These are phyloP conservation scores for Phymanthus crucifer DNA, from an alignment of 92 coral and sea anemone species.

Conservation along the genomic window DNA sequence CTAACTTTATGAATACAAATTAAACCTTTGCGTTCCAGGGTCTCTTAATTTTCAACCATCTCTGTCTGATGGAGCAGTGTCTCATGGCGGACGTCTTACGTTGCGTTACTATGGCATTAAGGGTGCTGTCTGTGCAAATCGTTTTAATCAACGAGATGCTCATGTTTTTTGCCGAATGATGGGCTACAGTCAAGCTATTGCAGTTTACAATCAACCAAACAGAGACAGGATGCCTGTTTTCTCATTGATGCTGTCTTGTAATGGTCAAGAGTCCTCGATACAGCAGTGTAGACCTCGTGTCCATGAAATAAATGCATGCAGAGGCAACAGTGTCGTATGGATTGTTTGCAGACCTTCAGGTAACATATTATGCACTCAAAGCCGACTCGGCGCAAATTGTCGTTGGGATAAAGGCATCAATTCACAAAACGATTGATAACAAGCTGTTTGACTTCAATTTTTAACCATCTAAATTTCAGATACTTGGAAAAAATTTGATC, in stretches of 20 bases:
- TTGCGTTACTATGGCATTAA: background rate
- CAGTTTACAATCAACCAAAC: background rate
- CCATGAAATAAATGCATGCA: no score
- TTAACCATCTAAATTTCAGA: no score
- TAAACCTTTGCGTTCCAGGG: background rate
- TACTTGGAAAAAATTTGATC: no score
- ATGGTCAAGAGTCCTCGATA: background rate
- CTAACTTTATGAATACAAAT: no score
- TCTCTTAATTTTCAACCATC: background rate
- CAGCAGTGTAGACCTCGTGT: background rate
- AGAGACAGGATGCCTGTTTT: background rate
- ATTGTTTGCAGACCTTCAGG: no score
- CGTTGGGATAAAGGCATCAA: no score
- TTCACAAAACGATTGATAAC: no score
- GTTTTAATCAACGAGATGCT: background rate
- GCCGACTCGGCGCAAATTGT: no score
- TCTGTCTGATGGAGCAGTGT: no score
- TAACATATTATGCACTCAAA: no score
- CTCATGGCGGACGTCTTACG: background rate
- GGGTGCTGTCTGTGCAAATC: background rate
- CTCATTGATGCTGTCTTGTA: background rate
- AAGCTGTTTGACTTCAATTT: no score
- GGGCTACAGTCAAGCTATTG: background rate
- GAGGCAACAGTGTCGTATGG: no score
- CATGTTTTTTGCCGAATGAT: conserved; percentile 15